phyloP scores from a whole-genome alignment of 1,140 invertebrate genomes.

The Zaprionus nigranus region DNA sequence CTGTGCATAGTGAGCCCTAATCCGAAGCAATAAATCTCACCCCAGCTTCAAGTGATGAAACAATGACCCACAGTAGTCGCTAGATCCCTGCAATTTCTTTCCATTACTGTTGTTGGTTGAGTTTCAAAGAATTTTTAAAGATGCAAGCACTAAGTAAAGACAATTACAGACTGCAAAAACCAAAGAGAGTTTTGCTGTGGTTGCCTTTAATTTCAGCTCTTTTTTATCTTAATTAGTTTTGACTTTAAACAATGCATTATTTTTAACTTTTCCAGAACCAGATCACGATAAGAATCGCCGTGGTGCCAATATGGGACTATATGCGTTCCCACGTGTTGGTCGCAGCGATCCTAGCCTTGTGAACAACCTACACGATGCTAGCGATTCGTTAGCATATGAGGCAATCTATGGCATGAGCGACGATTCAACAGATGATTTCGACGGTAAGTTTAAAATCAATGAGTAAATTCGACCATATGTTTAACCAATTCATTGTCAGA shows the following conservation, averaged over 20 bases:
- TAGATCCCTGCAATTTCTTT: constrained; percentile 26
- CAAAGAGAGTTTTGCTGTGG: too few species aligned
- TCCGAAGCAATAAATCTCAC: constrained; percentile 35
- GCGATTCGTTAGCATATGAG: constrained; percentile 58
- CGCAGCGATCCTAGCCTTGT: constrained; percentile 84
- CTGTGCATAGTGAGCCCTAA: constrained; percentile 4
- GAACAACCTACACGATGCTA: constrained; percentile 70
- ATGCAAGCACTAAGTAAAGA: not conserved
- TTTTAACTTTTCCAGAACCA: constrained; percentile 41
- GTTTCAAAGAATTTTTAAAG: not conserved
- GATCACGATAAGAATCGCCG: constrained; percentile 74
- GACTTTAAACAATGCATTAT: too few species aligned
- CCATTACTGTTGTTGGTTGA: constrained; percentile 4
- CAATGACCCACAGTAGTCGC: not conserved
- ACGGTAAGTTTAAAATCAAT: constrained; percentile 49
- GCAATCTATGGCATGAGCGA: constrained; percentile 55
- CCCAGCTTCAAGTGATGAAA: not conserved
- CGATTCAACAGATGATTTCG: constrained; percentile 75
- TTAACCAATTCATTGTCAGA: constrained; percentile 47
- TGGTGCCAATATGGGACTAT: constrained; percentile 85
- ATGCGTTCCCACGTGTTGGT: constrained; percentile 86
- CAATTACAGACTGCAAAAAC: not conserved
- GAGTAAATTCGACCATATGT: not conserved
- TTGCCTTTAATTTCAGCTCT: too few species aligned
- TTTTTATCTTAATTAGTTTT: too few species aligned